Evolutionary conservation across 2,113 vertebrate genomes (phyloP).

Genomic region (Verasper variegatus): DNA sequence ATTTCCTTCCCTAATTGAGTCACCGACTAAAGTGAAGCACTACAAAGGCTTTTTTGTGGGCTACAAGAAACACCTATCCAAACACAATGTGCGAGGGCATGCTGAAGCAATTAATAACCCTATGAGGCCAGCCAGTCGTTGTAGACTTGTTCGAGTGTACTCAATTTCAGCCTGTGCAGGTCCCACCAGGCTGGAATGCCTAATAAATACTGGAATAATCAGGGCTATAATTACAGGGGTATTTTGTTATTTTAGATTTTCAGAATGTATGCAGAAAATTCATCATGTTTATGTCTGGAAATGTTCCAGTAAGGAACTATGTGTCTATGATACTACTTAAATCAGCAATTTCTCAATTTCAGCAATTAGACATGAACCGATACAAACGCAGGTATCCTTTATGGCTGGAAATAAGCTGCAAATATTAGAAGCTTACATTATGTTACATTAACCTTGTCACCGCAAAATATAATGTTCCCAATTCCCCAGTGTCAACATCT

Average conservation of each 20-base stretch:
- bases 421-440: conserved; percentile 52
- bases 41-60: conserved; percentile 84
- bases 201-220: conserved; percentile 73
- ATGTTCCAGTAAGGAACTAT: conserved; percentile 11
- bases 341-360: conserved; percentile 16
- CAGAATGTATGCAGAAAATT: conserved; percentile 19
- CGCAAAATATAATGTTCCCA: conserved; percentile 55
- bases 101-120: conserved; percentile 81
- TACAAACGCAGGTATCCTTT: conserved; percentile 13
- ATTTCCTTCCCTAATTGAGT: conserved; percentile 89
- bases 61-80: conserved; percentile 84
- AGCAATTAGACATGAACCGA: conserved; percentile 36
- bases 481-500: conserved; percentile 67
- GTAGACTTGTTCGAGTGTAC: conserved; percentile 59
- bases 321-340: conserved; percentile 17
- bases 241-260: conserved; percentile 57
- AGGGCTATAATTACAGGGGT: conserved; percentile 55
- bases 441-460: conserved; percentile 66
- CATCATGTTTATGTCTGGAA: conserved; percentile 44
- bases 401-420: conserved; percentile 24
- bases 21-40: conserved; percentile 81
- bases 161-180: conserved; percentile 51
- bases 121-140: conserved; percentile 55
- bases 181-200: conserved; percentile 50
- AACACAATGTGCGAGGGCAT: conserved; percentile 84